These are phyloP conservation scores for Peromyscus attwateri DNA, from an alignment of 2,797 vertebrate species.

Conservation along the genomic window DNA sequence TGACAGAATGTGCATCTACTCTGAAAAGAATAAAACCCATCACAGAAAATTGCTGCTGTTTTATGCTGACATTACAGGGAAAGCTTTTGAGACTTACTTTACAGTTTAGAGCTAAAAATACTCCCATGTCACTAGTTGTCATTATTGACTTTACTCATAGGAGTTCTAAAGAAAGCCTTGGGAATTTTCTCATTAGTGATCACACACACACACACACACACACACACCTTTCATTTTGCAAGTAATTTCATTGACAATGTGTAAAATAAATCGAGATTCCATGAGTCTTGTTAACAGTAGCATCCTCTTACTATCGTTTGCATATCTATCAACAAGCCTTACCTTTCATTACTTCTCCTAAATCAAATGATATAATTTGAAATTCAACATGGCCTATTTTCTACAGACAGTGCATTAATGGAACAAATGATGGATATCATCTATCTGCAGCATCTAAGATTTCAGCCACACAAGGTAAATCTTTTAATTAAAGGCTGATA, in stretches of 20 bases:
- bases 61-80: slow-evolving; percentile 27
- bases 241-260: not conserved
- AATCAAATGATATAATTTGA: not conserved
- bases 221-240: not conserved
- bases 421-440: not conserved
- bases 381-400: not conserved
- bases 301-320: not conserved
- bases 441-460: not conserved
- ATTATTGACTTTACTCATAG: slow-evolving; percentile 14
- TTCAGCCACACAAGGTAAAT: not conserved
- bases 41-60: slow-evolving; percentile 41
- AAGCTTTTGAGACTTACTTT: slow-evolving; percentile 14
- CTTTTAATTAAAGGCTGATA: not conserved
- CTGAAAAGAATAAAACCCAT: slow-evolving; percentile 45
- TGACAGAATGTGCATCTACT: not conserved
- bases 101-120: slow-evolving; percentile 53
- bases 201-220: not conserved
- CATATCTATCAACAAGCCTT: not conserved
- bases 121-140: not conserved
- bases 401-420: not conserved
- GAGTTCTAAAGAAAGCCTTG: not conserved
- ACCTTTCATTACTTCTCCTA: not conserved
- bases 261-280: not conserved
- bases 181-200: slow-evolving; percentile 35
- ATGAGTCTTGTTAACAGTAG: not conserved